These are phyloP conservation scores for Drosophila hamatofila DNA, from an alignment of 2,888 invertebrate genomes.

Conservation along the genomic window DNA sequence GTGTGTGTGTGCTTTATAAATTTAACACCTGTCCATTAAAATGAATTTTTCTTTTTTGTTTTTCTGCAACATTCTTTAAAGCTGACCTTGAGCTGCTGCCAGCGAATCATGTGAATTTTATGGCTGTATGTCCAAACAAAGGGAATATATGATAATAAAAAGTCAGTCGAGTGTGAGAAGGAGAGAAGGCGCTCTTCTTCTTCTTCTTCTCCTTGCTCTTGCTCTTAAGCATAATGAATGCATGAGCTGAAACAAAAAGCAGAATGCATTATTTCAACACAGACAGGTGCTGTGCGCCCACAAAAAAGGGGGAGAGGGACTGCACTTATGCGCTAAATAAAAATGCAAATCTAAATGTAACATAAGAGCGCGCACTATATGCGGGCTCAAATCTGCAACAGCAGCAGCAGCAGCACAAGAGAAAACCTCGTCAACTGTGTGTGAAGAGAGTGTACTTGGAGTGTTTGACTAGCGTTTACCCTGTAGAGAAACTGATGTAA, in stretches of 20 bases:
- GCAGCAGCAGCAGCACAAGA: constrained; percentile 25
- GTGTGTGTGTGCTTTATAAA: background rate
- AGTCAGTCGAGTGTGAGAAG: constrained; percentile 37
- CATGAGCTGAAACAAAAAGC: constrained; percentile 50
- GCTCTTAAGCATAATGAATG: constrained; percentile 47
- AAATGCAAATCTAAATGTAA: constrained; percentile 80
- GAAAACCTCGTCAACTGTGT: constrained; percentile 27
- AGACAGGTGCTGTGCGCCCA: background rate
- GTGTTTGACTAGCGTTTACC: background rate
- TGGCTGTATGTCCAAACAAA: constrained; percentile 39
- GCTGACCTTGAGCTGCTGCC: constrained; percentile 49
- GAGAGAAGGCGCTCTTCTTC: constrained; percentile 29
- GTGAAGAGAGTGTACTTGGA: background rate
- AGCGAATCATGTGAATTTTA: constrained; percentile 40
- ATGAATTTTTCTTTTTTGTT: background rate
- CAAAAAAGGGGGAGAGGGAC: background rate
- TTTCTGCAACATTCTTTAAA: constrained; percentile 33
- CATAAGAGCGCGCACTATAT: constrained; percentile 49
- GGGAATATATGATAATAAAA: constrained; percentile 25
- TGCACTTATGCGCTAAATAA: constrained; percentile 79
- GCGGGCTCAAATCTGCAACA: constrained; percentile 23
- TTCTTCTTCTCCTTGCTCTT: background rate
- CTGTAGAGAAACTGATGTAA: background rate
- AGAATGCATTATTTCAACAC: constrained; percentile 36
- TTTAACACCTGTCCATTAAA: constrained; percentile 17